These are phyloP conservation scores for Sardina pilchardus DNA, from an alignment of 2,113 vertebrate genomes.

Conservation along the genomic window DNA sequence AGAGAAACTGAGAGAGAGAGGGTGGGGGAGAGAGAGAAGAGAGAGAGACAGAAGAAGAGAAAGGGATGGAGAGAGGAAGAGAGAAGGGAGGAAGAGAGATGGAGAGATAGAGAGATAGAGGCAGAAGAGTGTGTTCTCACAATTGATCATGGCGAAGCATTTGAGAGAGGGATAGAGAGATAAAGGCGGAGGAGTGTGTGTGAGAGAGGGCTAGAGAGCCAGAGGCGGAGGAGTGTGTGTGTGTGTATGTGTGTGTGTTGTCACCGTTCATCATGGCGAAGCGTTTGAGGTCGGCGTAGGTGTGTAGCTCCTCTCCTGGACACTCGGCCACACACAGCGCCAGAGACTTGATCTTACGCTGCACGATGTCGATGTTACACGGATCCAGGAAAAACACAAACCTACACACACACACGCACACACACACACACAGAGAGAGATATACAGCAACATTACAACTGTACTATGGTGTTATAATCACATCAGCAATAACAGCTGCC, in stretches of 20 bases:
- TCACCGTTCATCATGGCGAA: conserved; percentile 93
- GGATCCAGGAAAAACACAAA: conserved; percentile 98
- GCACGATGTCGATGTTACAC: conserved; percentile 90
- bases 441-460: too few relatives aligned
- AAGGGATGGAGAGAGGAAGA: too few relatives aligned
- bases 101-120: too few relatives aligned
- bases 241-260: too few relatives aligned
- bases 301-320: conserved; percentile 82
- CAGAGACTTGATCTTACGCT: conserved; percentile 89
- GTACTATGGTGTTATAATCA: too few relatives aligned
- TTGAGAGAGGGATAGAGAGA: conserved; percentile 62
- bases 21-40: too few relatives aligned
- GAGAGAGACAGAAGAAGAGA: too few relatives aligned
- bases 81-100: not conserved
- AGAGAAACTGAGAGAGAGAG: too few relatives aligned
- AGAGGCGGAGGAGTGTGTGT: not conserved
- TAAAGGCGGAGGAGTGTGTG: not conserved
- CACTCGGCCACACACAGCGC: conserved; percentile 92
- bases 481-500: too few relatives aligned
- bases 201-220: not conserved
- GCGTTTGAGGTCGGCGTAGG: conserved; percentile 84
- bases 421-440: conserved; percentile 6
- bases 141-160: conserved; percentile 89
- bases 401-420: conserved; percentile 63
- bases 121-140: conserved; percentile 56